Conservation (phyloP, 2,113 vertebrate species). For the Labeo catla region DNA sequence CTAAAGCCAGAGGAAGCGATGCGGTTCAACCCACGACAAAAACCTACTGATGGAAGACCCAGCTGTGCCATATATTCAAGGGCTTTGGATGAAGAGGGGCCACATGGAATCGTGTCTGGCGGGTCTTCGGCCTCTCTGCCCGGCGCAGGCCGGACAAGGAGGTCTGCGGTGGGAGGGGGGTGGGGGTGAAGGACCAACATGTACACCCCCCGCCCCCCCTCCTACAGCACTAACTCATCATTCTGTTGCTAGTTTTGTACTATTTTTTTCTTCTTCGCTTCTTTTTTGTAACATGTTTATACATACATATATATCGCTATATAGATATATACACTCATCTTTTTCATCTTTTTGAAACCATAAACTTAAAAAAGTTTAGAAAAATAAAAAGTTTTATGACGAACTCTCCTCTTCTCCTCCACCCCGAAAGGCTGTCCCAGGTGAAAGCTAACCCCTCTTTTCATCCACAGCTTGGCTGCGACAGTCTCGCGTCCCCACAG, state of each 20-base stretch:
- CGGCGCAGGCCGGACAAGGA: slow-evolving; percentile 55
- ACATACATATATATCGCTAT: slow-evolving; percentile 65
- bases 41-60: slow-evolving; percentile 55
- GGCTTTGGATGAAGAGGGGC: slow-evolving; percentile 46
- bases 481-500: slow-evolving; percentile 59
- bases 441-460: slow-evolving; percentile 60
- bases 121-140: slow-evolving; percentile 31
- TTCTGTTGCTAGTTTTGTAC: slow-evolving; percentile 54
- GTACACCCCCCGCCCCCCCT: slow-evolving; percentile 33
- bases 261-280: slow-evolving; percentile 59
- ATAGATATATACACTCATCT: slow-evolving; percentile 67
- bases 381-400: slow-evolving; percentile 82
- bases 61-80: slow-evolving; percentile 44
- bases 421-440: slow-evolving; percentile 70
- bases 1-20: slow-evolving; percentile 45
- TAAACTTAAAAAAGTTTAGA: slow-evolving; percentile 82
- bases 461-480: slow-evolving; percentile 55
- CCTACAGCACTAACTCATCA: slow-evolving; percentile 54
- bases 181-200: slow-evolving; percentile 29
- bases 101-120: slow-evolving; percentile 50
- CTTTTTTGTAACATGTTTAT: slow-evolving; percentile 71
- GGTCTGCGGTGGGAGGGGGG: slow-evolving; percentile 46
- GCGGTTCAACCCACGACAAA: slow-evolving; percentile 48
- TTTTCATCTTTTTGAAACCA: slow-evolving; percentile 74
- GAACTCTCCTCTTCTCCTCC: slow-evolving; percentile 62